These are phyloP conservation scores for Heliconius hermathena DNA, from an alignment of 1,140 invertebrate species.

Conservation along the genomic window DNA sequence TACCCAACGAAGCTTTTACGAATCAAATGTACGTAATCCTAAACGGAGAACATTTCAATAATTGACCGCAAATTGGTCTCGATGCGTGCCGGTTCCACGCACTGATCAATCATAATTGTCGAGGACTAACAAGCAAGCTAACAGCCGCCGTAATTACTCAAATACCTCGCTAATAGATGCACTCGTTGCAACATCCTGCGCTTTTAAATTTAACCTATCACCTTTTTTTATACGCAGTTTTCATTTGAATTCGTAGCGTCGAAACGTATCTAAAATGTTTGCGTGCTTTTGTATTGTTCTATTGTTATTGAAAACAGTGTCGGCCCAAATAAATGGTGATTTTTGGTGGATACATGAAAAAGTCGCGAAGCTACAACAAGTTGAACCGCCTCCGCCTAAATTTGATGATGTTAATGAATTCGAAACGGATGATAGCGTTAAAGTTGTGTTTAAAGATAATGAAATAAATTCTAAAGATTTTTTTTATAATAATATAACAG, in stretches of 20 bases:
- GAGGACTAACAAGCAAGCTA: constrained; percentile 49
- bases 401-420: constrained; percentile 64
- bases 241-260: constrained; percentile 41
- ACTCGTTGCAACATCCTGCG: constrained; percentile 52
- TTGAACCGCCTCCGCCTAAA: constrained; percentile 48
- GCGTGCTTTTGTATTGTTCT: constrained; percentile 42
- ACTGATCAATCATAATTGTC: constrained; percentile 51
- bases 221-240: constrained; percentile 40
- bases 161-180: constrained; percentile 56
- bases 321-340: constrained; percentile 65
- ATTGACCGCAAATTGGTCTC: constrained; percentile 51
- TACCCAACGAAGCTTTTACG: neutral
- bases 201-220: constrained; percentile 51
- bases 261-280: constrained; percentile 49
- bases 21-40: neutral
- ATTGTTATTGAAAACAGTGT: constrained; percentile 44
- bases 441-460: constrained; percentile 61
- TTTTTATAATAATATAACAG: neutral
- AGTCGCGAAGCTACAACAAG: constrained; percentile 50
- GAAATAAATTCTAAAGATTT: constrained; percentile 16
- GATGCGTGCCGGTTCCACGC: constrained; percentile 44
- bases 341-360: constrained; percentile 75
- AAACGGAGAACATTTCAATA: constrained; percentile 38
- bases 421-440: constrained; percentile 68
- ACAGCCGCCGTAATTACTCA: constrained; percentile 50